Conservation (phyloP, 2,113 vertebrate species). For the Plecturocebus donacophilus region DNA sequence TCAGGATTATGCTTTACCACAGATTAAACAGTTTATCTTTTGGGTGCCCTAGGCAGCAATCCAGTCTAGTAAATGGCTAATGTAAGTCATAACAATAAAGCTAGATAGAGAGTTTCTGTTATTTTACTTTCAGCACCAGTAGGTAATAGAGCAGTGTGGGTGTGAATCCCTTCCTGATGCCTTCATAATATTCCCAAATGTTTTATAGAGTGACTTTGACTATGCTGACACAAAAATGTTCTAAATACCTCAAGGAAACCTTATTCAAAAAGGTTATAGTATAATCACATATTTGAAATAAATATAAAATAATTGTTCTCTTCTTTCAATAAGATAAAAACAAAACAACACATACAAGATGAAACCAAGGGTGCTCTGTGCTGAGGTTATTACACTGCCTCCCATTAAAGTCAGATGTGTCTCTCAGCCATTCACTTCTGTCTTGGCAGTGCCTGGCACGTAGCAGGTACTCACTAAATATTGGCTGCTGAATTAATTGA, state of each 20-base stretch:
- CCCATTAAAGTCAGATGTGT: background rate
- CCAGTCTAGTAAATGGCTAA: slow-evolving; percentile 39
- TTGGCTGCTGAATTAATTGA: background rate
- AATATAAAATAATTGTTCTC: background rate
- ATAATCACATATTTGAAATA: background rate
- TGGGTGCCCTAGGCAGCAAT: slow-evolving; percentile 36
- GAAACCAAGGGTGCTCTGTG: background rate
- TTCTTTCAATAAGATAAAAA: background rate
- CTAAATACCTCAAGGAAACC: slow-evolving; percentile 39
- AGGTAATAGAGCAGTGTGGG: slow-evolving; percentile 34
- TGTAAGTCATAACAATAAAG: slow-evolving; percentile 51
- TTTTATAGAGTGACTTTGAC: background rate
- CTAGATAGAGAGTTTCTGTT: slow-evolving; percentile 54
- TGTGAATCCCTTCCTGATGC: slow-evolving; percentile 4
- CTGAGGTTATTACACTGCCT: background rate
- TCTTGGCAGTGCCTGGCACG: background rate
- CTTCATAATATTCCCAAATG: slow-evolving; percentile 35
- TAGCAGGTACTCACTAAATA: background rate
- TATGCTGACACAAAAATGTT: background rate
- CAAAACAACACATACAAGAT: background rate
- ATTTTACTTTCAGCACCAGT: slow-evolving; percentile 18
- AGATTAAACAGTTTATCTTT: slow-evolving; percentile 63
- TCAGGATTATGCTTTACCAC: background rate
- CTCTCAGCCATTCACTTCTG: background rate
- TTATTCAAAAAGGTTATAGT: background rate